Evolutionary conservation across 2,888 invertebrate species (phyloP).

Genomic region (Acrobasis consociella): DNA sequence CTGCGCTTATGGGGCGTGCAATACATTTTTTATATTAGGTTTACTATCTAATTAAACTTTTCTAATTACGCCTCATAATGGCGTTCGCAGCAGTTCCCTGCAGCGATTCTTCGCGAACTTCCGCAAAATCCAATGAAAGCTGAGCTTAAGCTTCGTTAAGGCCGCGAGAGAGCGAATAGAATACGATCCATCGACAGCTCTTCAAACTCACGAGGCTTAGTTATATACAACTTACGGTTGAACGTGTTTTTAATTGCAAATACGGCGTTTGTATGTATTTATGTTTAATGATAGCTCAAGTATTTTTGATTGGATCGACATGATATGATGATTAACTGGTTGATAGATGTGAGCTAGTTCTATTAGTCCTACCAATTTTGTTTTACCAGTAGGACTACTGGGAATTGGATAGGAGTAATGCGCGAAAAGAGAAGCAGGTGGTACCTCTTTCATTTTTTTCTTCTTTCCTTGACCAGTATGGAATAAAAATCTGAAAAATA

Average conservation of each 20-base stretch:
- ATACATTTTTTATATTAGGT: background rate
- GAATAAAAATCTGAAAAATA: background rate
- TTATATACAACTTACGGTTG: background rate
- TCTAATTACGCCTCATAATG: background rate
- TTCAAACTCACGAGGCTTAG: background rate
- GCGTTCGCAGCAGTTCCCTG: background rate
- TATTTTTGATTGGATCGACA: too few relatives aligned
- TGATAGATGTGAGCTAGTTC: too few relatives aligned
- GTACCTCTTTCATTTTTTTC: background rate
- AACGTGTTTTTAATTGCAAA: background rate
- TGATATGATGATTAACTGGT: too few relatives aligned
- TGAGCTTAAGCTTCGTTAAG: slow-evolving; percentile 3
- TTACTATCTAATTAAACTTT: background rate
- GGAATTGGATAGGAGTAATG: too few relatives aligned
- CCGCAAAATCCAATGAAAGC: background rate
- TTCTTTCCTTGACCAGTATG: background rate
- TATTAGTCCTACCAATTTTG: too few relatives aligned
- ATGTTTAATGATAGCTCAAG: background rate
- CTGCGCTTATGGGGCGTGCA: too few relatives aligned
- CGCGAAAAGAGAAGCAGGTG: too few relatives aligned
- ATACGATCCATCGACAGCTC: background rate
- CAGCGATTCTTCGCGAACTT: background rate
- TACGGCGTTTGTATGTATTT: background rate
- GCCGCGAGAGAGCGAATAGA: background rate
- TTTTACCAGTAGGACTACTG: too few relatives aligned